Evolutionary conservation across 2,113 vertebrate species (phyloP).

Genomic region (Nanorana parkeri): DNA sequence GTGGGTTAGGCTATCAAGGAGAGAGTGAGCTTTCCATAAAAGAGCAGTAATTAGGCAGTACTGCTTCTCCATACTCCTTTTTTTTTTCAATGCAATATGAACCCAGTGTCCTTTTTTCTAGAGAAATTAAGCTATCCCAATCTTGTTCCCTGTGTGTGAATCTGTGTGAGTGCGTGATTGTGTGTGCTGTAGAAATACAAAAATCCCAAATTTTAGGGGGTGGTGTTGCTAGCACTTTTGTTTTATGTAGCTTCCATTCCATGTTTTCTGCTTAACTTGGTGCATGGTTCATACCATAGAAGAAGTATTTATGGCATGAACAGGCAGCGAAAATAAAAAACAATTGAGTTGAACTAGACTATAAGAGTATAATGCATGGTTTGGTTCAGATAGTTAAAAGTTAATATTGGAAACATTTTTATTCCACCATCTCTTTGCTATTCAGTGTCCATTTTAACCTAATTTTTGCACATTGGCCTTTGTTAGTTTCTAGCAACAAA

Average conservation of each 20-base stretch:
- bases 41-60: constrained; percentile 11
- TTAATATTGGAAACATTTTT: background rate
- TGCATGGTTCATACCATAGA: constrained; percentile 12
- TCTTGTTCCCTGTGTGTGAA: constrained; percentile 26
- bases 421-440: background rate
- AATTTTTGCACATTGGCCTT: background rate
- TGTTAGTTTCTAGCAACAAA: background rate
- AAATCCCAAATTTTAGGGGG: background rate
- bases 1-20: background rate
- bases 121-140: constrained; percentile 21
- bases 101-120: constrained; percentile 20
- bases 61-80: background rate
- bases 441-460: background rate
- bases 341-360: background rate
- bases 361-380: background rate
- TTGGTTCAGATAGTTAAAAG: constrained; percentile 15
- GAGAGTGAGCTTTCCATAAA: background rate
- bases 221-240: background rate
- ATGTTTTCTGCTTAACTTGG: background rate
- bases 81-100: constrained; percentile 31
- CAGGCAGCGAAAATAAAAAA: background rate
- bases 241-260: constrained; percentile 28
- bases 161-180: background rate
- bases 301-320: constrained; percentile 6
- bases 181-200: constrained; percentile 3